Evolutionary conservation across 2,797 vertebrate genomes (phyloP).

Genomic region (Potorous gilbertii): DNA sequence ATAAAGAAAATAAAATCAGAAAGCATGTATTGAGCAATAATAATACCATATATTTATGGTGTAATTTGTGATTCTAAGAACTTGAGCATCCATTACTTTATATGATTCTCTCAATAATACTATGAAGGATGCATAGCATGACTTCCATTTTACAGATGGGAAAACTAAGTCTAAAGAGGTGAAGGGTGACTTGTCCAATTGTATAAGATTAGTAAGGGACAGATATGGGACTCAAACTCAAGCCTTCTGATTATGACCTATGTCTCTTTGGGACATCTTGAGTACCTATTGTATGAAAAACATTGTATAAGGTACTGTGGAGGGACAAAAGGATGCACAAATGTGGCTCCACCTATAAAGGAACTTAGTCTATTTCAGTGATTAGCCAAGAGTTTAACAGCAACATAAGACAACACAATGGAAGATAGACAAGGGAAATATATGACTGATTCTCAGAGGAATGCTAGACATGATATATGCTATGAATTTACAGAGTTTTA

Average conservation of each 20-base stretch:
- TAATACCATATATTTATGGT: background rate
- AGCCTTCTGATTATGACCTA: background rate
- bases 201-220: background rate
- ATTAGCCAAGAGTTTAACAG: background rate
- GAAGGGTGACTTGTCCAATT: background rate
- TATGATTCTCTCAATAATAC: background rate
- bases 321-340: background rate
- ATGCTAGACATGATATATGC: background rate
- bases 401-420: background rate
- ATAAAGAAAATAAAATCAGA: slow-evolving; percentile 40
- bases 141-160: background rate
- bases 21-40: slow-evolving; percentile 23
- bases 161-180: background rate
- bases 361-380: background rate
- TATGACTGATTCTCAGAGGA: background rate
- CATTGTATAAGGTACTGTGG: background rate
- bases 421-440: background rate
- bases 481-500: background rate
- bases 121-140: background rate
- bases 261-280: background rate
- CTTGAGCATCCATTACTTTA: background rate
- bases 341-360: background rate
- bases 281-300: slow-evolving; percentile 28
- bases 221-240: background rate
- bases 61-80: background rate